Base-by-base conservation (phyloP, 2,113 vertebrate species). In the Perognathus longimembris region DNA sequence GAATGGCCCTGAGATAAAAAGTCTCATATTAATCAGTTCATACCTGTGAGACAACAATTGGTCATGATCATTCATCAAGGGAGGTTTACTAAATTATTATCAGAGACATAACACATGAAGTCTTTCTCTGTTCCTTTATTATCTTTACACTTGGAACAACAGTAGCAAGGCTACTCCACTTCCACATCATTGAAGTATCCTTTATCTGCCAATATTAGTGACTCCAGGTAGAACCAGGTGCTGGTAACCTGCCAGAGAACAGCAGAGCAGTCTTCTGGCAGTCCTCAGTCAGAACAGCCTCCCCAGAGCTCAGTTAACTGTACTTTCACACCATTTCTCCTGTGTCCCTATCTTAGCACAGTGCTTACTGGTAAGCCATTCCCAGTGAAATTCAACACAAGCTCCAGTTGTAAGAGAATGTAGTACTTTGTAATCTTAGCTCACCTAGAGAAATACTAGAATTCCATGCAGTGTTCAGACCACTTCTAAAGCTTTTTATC, bases 361-460 rank as follows among this genome's bases (percentile, higher is more conserved):
- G 38, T 90, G 90, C 59, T 71, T 63, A 45, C 82, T 95, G 73
- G 78, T 61, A 82, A 97, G 91, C 34, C 81, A 28, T 95, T 95
- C 40, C 67, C 86, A n/a, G 32, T 67, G 85, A 88, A 96, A 84
- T 90, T 92, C 91, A 94, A 91, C 64, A 94, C 38, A 69, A 93
- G 94, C 93, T 93, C 78, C 78, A 85, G 11, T 22, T 69, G 9
- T 77, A 85, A 61, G 71, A 91, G 64, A 90, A 90, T 83, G 18
- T 88, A 32, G 54, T 94, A 36, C 90, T 74, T 79, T 91, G 63
- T 92, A 36, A 57, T 36, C 75, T 3, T 79, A 71, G 18, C 21
- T 86, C 63, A 92, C 18, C 71, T 86, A 80, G 30, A 1, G 71
- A 92, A 75, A 94, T 77, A 79, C 74, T 67, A 45, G 38, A 84